Evolutionary conservation across 2,113 vertebrate species (phyloP).

Genomic region (Eudyptes chrysolophus): DNA sequence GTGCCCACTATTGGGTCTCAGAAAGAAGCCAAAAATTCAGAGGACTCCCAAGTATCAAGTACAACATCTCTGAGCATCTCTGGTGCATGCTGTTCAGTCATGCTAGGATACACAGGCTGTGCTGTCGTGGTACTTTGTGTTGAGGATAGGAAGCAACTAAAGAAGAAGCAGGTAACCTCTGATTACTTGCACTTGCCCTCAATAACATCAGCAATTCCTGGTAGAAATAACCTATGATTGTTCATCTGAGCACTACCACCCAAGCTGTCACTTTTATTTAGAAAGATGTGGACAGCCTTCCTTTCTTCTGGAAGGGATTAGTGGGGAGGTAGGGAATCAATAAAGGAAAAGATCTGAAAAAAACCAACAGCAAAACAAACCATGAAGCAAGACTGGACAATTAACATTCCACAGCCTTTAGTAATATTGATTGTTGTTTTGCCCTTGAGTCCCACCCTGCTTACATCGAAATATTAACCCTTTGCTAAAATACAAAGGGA

Average conservation of each 20-base stretch:
- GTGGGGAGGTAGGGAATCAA: constrained; percentile 7
- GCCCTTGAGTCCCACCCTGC: constrained; percentile 29
- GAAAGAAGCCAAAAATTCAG: not conserved
- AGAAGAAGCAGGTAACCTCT: not conserved
- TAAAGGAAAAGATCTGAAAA: constrained; percentile 33
- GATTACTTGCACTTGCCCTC: constrained; percentile 36
- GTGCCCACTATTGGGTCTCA: not conserved
- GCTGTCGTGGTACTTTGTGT: not conserved
- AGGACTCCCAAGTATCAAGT: not conserved
- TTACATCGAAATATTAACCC: constrained; percentile 26
- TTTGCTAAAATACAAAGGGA: not conserved
- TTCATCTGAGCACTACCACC: not conserved
- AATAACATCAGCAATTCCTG: constrained; percentile 3
- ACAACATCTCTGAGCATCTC: not conserved
- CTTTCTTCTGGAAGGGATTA: constrained; percentile 33
- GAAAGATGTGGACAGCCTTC: constrained; percentile 10
- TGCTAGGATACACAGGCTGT: not conserved
- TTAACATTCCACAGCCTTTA: constrained; percentile 53
- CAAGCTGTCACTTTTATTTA: constrained; percentile 23
- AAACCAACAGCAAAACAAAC: constrained; percentile 9
- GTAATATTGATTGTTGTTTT: constrained; percentile 63
- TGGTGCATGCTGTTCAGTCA: not conserved
- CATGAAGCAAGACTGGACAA: constrained; percentile 21
- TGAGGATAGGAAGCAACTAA: not conserved
- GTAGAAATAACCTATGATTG: constrained; percentile 23